A percentile compares a stretch with the other conserved stretches of the same genome.
phyloP scores from a whole-genome alignment of 2,888 invertebrate species.

The Odontocolon sp. region DNA sequence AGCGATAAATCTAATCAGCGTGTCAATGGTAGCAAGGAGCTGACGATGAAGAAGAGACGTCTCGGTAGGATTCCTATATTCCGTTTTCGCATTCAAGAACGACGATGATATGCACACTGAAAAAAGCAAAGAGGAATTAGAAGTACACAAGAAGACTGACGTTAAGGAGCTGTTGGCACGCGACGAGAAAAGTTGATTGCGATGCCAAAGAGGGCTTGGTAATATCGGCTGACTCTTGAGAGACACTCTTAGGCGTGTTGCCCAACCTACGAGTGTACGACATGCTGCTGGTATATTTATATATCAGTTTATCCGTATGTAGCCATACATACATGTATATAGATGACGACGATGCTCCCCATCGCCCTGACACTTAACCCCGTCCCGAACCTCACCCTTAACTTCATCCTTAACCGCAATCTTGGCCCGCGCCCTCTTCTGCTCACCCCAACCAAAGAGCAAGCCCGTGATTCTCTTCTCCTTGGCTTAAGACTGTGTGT shows the following conservation, averaged over 20 bases:
- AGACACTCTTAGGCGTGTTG: neutral
- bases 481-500: conserved; percentile 45
- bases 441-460: conserved; percentile 30
- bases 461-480: conserved; percentile 40
- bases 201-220: conserved; percentile 6
- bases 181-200: conserved; percentile 18
- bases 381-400: conserved; percentile 57
- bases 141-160: neutral
- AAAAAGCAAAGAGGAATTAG: neutral
- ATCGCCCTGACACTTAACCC: conserved; percentile 55
- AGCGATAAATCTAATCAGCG: too few relatives aligned
- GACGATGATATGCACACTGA: neutral
- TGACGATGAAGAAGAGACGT: too few relatives aligned
- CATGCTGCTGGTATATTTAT: too few relatives aligned
- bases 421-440: conserved; percentile 44
- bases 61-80: too few relatives aligned
- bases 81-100: too few relatives aligned
- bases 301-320: too few relatives aligned
- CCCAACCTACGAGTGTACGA: too few relatives aligned
- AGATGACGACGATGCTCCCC: conserved; percentile 24
- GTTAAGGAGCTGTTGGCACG: conserved; percentile 30
- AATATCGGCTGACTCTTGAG: neutral
- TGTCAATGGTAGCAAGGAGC: too few relatives aligned
- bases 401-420: conserved; percentile 57
- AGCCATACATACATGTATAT: neutral